Base-by-base conservation (phyloP, 2,888 invertebrate genomes). In the Alloplasta piceator region DNA sequence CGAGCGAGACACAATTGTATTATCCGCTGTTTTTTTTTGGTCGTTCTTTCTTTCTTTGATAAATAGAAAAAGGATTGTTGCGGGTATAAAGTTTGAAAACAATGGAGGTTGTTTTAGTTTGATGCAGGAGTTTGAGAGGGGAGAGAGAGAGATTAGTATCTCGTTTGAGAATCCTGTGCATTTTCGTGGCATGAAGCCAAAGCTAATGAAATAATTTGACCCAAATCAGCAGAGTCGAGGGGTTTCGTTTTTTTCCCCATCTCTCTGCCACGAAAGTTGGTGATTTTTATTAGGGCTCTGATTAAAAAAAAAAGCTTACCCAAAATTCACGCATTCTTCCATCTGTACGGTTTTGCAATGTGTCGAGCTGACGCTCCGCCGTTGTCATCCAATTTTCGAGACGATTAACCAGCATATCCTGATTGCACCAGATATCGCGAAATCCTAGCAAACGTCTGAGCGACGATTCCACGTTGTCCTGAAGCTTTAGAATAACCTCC, bases 291-390 rank as follows among this genome's bases (percentile, higher is more conserved):
- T 61, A 0, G 48, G 36, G 39, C n/a, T 60, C 3, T 10, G 26
- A 26, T 26, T 3, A 6, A 39, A 6, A 46, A 6, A 39, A 6
- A 46, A 63, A 72, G 0, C 92, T 92, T 91, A 94, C 94, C 97
- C 97, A 97, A 93, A 97, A 97, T 86, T 96, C 95, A 85, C 96
- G 94, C 92, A 97, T 95, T 87, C 96, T 96, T 70, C 95, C 95
- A 81, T 95, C 95, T 9, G 94, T 93, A 0, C 95, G 95, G 76
- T 94, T 93, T 74, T 94, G 93, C 48, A 97, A 94, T 38, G 94
- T 93, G 78, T 94, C 94, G 61, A 97, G 92, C 89, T 96, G 96
- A 70, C 94, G 94, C 86, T 96, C 96, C 0, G 96, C 96, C 71
- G 94, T 94, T 82, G 94, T 95, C 90, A 97, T 94, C 95, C 97